Evolutionary conservation across 53 echinoderm and acorn worm species (phyloP).

Genomic region (Paelopatides confundens): DNA sequence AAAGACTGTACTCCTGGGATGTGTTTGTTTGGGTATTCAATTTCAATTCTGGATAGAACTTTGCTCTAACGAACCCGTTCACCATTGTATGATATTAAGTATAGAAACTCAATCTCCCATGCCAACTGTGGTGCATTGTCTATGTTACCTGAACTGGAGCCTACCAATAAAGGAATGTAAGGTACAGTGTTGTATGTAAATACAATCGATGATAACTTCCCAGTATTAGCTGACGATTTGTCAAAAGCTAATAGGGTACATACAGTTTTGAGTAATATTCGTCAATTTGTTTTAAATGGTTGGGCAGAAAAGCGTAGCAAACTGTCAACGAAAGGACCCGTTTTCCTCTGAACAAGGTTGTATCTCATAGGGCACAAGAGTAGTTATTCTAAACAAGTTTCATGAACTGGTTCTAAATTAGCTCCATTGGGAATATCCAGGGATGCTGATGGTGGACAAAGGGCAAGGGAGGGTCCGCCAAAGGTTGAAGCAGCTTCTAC

Average conservation of each 20-base stretch:
- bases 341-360: constrained; percentile 19
- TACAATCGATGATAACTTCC: constrained; percentile 29
- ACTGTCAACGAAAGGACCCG: background rate
- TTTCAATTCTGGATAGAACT: too few relatives aligned
- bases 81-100: constrained; percentile 59
- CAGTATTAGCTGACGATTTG: constrained; percentile 8
- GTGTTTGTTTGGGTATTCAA: too few relatives aligned
- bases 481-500: constrained; percentile 42
- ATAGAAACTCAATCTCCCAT: constrained; percentile 48
- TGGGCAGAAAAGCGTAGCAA: constrained; percentile 7
- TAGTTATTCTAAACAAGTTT: constrained; percentile 37
- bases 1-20: too few relatives aligned
- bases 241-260: constrained; percentile 18
- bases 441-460: constrained; percentile 50
- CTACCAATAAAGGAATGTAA: constrained; percentile 1
- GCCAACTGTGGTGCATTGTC: constrained; percentile 63
- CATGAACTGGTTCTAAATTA: constrained; percentile 39
- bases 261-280: constrained; percentile 23
- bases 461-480: constrained; percentile 54
- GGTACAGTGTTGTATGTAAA: background rate
- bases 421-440: constrained; percentile 55
- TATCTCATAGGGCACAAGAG: constrained; percentile 58
- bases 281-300: constrained; percentile 31
- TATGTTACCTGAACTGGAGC: constrained; percentile 22
- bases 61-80: too few relatives aligned